Base-by-base conservation (phyloP, 1,140 invertebrate species). In the Bombyx mandarina region DNA sequence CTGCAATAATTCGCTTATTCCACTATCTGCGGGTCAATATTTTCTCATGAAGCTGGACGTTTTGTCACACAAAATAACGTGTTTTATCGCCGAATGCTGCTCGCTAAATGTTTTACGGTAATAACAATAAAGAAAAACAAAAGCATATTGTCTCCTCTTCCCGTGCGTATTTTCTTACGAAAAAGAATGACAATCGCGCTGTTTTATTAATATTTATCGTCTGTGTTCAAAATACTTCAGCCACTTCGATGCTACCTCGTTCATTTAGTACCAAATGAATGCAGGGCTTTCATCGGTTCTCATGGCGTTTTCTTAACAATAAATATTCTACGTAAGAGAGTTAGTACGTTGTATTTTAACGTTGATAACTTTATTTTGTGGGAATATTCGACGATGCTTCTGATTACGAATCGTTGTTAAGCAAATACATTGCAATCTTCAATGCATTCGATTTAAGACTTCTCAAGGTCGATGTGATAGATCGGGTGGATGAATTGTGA, bases 81-180 rank as follows among this genome's bases (percentile, higher is more conserved):
- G 78, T 87, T 87, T 87, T 87, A 87, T 83, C 59, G 74, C 63
- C 58, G 66, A 65, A 54, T 64, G 70, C 63, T 62, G 70, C 69
- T 71, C 73, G 78, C 82, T 87, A 85, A 87, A 87, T 83, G 82
- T 79, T 87, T 84, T 81, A 83, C 79, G 73, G 82, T 75, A 80
- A 82, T 84, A 84, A 81, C 77, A 80, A 82, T 87, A 87, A 87
- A 85, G 79, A 87, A 84, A 86, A 77, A 87, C 84, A 85, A 85
- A 84, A 82, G 75, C 73, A 82, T 81, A 83, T 85, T 80, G 79
- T 82, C 73, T 73, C 62, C 65, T 75, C 73, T 76, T 73, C 69
- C 75, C 69, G 63, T 67, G 71, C 65, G 76, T 75, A 76, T 82
- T 80, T 80, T 84, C 73, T 71, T 67, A 75, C 67, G 66, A 75